phyloP scores from a whole-genome alignment of 2,797 vertebrate species.

The Siniperca undulata region DNA sequence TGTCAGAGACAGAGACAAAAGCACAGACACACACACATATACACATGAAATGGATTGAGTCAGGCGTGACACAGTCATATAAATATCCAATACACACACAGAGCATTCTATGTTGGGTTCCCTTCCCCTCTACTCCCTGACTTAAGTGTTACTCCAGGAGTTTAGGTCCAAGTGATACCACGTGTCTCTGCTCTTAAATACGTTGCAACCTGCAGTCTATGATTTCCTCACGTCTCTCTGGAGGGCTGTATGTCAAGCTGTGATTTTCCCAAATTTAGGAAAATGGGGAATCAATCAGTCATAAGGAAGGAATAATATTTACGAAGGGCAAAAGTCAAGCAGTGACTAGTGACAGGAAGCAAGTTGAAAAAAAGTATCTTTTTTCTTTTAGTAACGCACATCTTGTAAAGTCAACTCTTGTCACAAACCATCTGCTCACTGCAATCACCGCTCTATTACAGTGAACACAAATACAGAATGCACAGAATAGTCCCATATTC shows the following conservation, averaged over 20 bases:
- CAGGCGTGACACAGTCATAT: conserved; percentile 37
- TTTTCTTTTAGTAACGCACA: neutral
- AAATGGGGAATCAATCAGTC: conserved; percentile 59
- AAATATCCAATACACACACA: conserved; percentile 42
- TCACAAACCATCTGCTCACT: neutral
- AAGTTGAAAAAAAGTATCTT: no score
- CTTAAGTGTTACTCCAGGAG: conserved; percentile 58
- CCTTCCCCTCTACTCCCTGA: conserved; percentile 37
- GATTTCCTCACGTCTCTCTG: conserved; percentile 66
- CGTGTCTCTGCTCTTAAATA: conserved; percentile 68
- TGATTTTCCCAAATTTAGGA: conserved; percentile 65
- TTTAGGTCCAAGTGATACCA: conserved; percentile 73
- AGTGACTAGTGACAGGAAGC: no score
- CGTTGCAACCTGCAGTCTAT: conserved; percentile 50
- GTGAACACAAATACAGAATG: neutral
- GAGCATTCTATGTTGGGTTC: conserved; percentile 32
- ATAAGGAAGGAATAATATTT: conserved; percentile 52
- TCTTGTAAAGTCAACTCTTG: no score
- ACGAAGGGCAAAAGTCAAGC: conserved; percentile 41
- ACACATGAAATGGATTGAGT: conserved; percentile 27
- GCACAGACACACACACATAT: conserved; percentile 4
- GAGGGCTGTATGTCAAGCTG: conserved; percentile 64
- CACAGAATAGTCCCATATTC: no score
- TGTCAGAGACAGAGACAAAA: conserved; percentile 38
- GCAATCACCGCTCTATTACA: neutral